A percentile compares a stretch with the other conserved stretches of the same genome.
Evolutionary conservation across 2,113 vertebrate species (phyloP).

Genomic region (Dascyllus trimaculatus): DNA sequence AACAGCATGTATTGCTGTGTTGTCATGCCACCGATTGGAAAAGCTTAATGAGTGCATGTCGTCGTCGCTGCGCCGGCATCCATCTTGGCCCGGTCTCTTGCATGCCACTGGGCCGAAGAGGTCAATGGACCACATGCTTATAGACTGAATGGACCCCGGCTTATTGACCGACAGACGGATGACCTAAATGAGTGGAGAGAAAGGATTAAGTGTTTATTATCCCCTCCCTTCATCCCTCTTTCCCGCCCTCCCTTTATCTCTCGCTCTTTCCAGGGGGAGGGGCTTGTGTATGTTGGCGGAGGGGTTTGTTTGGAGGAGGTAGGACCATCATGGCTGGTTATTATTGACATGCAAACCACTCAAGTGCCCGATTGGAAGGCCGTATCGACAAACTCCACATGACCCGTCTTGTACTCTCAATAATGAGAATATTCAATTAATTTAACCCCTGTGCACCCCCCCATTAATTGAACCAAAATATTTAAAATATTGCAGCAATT

Average conservation of each 20-base stretch:
- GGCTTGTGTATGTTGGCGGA: conserved; percentile 8
- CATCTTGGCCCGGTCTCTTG: conserved; percentile 40
- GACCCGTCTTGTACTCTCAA: conserved; percentile 22
- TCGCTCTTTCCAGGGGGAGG: conserved; percentile 45
- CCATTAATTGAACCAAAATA: conserved; percentile 3
- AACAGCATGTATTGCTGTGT: not conserved
- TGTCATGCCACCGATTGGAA: not conserved
- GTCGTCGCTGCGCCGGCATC: conserved; percentile 33
- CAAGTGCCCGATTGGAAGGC: conserved; percentile 15
- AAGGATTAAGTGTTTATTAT: conserved; percentile 81
- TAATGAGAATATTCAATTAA: conserved; percentile 46
- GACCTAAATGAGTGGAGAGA: conserved; percentile 78
- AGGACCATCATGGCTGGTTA: conserved; percentile 29
- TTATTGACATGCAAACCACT: conserved; percentile 62
- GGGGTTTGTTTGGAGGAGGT: conserved; percentile 15
- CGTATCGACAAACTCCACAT: conserved; percentile 34
- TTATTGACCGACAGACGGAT: conserved; percentile 79
- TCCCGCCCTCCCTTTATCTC: conserved; percentile 50
- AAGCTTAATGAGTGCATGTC: conserved; percentile 27
- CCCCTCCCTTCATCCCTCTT: conserved; percentile 62
- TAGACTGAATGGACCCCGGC: conserved; percentile 49
- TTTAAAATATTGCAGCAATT: conserved; percentile 4
- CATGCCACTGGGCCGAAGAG: conserved; percentile 40
- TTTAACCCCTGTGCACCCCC: conserved; percentile 6
- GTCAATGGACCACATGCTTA: conserved; percentile 62